These are phyloP conservation scores for Pachypsylla venusta DNA, from an alignment of 1,140 invertebrate genomes.

Conservation along the genomic window DNA sequence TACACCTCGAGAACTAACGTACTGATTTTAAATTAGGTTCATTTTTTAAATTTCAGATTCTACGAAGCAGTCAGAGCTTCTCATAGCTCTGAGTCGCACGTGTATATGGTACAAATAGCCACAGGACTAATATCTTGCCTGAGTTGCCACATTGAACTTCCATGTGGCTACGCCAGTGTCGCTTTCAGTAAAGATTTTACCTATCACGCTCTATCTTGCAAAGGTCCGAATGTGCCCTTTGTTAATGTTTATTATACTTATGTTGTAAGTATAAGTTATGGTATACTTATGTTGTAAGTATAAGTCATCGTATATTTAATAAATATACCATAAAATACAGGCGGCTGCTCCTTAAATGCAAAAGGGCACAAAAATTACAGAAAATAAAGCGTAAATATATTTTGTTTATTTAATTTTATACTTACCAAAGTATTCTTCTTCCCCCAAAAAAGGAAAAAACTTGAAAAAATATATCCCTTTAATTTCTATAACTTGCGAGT, in stretches of 20 bases:
- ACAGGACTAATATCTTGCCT: neutral
- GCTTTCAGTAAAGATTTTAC: constrained; percentile 48
- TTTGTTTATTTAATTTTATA: neutral
- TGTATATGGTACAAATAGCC: neutral
- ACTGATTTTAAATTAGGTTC: too few species aligned
- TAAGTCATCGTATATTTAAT: neutral
- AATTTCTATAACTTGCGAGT: too few species aligned
- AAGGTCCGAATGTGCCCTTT: constrained; percentile 39
- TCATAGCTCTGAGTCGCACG: neutral
- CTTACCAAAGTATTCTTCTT: neutral
- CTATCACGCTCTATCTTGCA: constrained; percentile 55
- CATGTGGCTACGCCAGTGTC: constrained; percentile 46
- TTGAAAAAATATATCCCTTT: too few species aligned
- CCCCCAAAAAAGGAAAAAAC: too few species aligned
- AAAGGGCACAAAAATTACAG: too few species aligned
- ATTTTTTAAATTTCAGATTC: neutral
- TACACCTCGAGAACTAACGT: too few species aligned
- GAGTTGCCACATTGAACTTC: constrained; percentile 32
- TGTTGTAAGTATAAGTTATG: neutral
- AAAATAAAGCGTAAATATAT: neutral
- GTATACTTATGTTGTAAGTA: neutral
- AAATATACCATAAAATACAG: too few species aligned
- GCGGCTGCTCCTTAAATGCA: too few species aligned
- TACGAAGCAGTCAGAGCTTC: neutral
- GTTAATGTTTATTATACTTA: neutral